Evolutionary conservation across 2,888 invertebrate species (phyloP).

Genomic region (Heliconius charithonia): DNA sequence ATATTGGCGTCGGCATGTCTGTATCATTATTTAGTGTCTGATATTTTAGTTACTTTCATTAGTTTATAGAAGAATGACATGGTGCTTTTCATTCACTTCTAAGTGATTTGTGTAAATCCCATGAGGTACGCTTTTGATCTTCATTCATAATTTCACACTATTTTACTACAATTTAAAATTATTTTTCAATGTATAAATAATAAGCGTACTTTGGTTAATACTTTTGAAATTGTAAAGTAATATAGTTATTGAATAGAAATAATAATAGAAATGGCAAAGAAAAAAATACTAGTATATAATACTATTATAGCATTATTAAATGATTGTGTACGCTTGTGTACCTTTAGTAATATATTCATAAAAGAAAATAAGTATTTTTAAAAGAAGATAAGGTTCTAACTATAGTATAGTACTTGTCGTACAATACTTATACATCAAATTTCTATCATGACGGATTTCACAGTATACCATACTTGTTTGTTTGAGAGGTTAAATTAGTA

Average conservation of each 20-base stretch:
- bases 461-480: too few relatives aligned
- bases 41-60: constrained; percentile 54
- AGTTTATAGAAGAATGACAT: constrained; percentile 58
- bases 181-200: constrained; percentile 55
- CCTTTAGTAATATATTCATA: background rate
- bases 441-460: too few relatives aligned
- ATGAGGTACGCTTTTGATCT: constrained; percentile 46
- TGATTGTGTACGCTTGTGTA: background rate
- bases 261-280: background rate
- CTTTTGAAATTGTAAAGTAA: constrained; percentile 8
- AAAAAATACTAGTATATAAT: background rate
- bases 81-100: constrained; percentile 59
- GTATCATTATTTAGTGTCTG: constrained; percentile 53
- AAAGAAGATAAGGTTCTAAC: too few relatives aligned
- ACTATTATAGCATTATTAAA: too few relatives aligned
- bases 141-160: constrained; percentile 66
- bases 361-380: background rate
- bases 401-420: too few relatives aligned
- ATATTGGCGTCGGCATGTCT: constrained; percentile 67
- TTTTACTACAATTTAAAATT: constrained; percentile 59
- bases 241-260: background rate
- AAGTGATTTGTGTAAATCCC: constrained; percentile 51
- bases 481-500: too few relatives aligned
- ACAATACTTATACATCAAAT: too few relatives aligned
- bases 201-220: constrained; percentile 6